A percentile compares a stretch with the other conserved stretches of the same genome.
These are phyloP conservation scores for Brachyptera risi DNA, from an alignment of 2,888 invertebrate genomes.

Conservation along the genomic window DNA sequence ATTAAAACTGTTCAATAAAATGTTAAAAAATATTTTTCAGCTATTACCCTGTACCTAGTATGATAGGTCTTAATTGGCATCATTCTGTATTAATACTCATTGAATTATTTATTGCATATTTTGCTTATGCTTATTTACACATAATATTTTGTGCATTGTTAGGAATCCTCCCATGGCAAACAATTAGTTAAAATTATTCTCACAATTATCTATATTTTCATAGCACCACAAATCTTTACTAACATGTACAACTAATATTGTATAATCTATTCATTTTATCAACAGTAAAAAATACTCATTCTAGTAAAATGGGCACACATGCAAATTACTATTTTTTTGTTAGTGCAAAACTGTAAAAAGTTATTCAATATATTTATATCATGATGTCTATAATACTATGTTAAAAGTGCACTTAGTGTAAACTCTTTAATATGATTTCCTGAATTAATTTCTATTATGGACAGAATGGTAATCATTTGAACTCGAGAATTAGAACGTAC, in stretches of 20 bases:
- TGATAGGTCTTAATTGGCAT: no score
- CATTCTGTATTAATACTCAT: no score
- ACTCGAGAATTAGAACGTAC: no score
- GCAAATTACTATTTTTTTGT: no score
- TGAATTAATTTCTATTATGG: neutral
- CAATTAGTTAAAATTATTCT: neutral
- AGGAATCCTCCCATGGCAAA: neutral
- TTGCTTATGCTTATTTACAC: no score
- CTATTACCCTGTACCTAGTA: no score
- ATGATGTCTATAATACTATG: neutral
- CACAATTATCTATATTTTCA: neutral
- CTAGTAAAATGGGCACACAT: neutral
- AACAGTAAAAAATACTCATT: neutral
- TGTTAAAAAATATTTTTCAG: no score
- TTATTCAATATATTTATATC: neutral
- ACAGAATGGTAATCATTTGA: no score
- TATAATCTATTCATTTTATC: neutral
- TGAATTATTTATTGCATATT: no score
- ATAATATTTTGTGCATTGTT: neutral
- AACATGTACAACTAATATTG: neutral
- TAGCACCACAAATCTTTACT: neutral
- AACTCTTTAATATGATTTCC: no score
- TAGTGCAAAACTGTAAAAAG: slow-evolving; percentile 20
- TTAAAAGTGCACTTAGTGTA: slow-evolving; percentile 12
- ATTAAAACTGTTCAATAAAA: no score